These are phyloP conservation scores for Epistrophella euchroma DNA, from an alignment of 2,888 invertebrate species.

Conservation along the genomic window DNA sequence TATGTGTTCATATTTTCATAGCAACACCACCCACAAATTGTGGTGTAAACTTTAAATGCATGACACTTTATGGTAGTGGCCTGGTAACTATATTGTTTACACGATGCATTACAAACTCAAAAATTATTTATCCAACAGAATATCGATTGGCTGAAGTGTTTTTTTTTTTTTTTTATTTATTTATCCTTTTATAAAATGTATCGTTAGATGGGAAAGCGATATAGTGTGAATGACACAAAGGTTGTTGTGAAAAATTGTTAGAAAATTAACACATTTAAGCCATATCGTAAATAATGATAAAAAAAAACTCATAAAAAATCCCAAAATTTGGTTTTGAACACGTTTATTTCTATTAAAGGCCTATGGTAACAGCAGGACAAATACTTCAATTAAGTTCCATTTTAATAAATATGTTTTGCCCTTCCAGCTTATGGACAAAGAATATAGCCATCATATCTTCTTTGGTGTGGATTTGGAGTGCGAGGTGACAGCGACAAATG, in stretches of 20 bases:
- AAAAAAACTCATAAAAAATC: background rate
- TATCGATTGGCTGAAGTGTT: slow-evolving; percentile 36
- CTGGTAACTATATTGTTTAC: slow-evolving; percentile 31
- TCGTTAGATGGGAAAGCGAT: background rate
- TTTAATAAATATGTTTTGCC: slow-evolving; percentile 24
- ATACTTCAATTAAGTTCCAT: slow-evolving; percentile 51
- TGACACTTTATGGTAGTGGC: slow-evolving; percentile 23
- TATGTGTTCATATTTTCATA: slow-evolving; percentile 39
- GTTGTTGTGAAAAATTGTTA: background rate
- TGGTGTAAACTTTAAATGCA: slow-evolving; percentile 34
- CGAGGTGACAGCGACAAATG: slow-evolving; percentile 15
- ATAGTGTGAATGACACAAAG: slow-evolving; percentile 26
- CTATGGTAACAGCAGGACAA: background rate
- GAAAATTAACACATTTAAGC: slow-evolving; percentile 2
- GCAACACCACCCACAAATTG: slow-evolving; percentile 51
- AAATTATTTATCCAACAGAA: slow-evolving; percentile 31
- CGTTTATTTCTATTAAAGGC: background rate
- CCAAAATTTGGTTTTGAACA: background rate
- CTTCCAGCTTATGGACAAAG: background rate
- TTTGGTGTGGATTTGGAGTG: background rate
- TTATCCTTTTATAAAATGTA: background rate
- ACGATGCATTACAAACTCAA: slow-evolving; percentile 40
- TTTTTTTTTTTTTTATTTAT: slow-evolving; percentile 1
- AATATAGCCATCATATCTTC: background rate
- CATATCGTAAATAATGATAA: background rate